These are phyloP conservation scores for Rutpela maculata DNA, from an alignment of 2,888 invertebrate genomes.

Conservation along the genomic window DNA sequence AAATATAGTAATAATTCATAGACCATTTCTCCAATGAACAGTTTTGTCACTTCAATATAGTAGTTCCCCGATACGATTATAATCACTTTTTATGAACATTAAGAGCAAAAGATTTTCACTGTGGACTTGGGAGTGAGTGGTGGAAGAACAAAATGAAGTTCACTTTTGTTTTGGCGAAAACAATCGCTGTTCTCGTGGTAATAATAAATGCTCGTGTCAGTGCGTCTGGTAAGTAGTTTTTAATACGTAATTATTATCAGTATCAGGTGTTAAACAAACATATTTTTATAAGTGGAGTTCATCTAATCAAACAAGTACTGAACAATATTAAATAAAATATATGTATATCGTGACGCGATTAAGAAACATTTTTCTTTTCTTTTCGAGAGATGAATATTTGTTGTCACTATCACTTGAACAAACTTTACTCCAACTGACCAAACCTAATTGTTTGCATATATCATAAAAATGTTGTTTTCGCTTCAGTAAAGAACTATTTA, in stretches of 20 bases:
- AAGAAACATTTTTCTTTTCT: too few species aligned
- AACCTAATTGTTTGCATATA: too few species aligned
- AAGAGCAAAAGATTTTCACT: neutral
- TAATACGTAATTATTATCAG: neutral
- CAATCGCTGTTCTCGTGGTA: neutral
- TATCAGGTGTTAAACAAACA: neutral
- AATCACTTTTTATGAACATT: constrained; percentile 26
- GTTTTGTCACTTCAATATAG: constrained; percentile 15
- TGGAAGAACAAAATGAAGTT: constrained; percentile 8
- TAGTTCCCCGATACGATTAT: constrained; percentile 31
- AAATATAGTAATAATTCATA: constrained; percentile 8
- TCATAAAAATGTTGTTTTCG: too few species aligned
- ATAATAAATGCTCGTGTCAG: constrained; percentile 5
- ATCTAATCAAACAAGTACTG: neutral
- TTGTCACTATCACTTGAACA: too few species aligned
- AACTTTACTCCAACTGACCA: too few species aligned
- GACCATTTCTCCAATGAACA: constrained; percentile 14
- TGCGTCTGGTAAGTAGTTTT: constrained; percentile 19
- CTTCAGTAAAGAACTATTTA: too few species aligned
- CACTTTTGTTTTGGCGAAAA: neutral
- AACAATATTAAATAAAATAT: too few species aligned
- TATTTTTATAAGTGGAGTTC: neutral
- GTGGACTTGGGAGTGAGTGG: neutral
- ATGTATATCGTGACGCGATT: too few species aligned
- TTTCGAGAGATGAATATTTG: too few species aligned